Evolutionary conservation across 1,140 invertebrate species (phyloP).

Genomic region (Aphelinus atriplicis): DNA sequence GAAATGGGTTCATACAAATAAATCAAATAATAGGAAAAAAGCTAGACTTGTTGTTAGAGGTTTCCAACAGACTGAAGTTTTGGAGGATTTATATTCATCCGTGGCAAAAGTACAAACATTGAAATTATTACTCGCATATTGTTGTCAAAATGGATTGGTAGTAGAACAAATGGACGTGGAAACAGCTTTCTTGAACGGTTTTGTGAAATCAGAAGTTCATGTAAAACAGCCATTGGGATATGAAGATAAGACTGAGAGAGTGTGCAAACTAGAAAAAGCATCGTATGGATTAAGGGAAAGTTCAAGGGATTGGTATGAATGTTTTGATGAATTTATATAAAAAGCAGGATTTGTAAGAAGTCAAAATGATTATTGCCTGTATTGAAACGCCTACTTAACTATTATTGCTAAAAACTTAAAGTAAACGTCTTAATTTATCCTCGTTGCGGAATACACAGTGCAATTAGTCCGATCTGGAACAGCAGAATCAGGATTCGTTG

Average conservation of each 20-base stretch:
- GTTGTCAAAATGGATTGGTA: not conserved
- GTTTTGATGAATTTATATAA: constrained; percentile 38
- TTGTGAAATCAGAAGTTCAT: constrained; percentile 10
- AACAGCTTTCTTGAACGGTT: constrained; percentile 9
- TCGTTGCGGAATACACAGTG: no score
- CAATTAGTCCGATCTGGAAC: no score
- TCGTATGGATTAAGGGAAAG: constrained; percentile 54
- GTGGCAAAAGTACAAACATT: constrained; percentile 23
- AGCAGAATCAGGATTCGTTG: no score
- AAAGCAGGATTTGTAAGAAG: no score
- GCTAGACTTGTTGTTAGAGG: constrained; percentile 49
- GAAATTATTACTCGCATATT: constrained; percentile 5
- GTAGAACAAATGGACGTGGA: constrained; percentile 10
- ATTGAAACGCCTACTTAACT: no score
- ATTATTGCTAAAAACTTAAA: no score
- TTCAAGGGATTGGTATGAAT: constrained; percentile 47
- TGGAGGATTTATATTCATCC: constrained; percentile 37
- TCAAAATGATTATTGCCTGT: no score
- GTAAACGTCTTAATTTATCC: no score
- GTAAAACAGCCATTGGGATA: constrained; percentile 4
- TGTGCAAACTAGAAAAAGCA: constrained; percentile 47
- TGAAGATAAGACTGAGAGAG: constrained; percentile 36
- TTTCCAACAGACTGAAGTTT: constrained; percentile 41
- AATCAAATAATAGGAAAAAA: constrained; percentile 42
- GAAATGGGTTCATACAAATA: constrained; percentile 43